phyloP scores from a whole-genome alignment of 2,797 vertebrate species.

The Macroramphosus scolopax region DNA sequence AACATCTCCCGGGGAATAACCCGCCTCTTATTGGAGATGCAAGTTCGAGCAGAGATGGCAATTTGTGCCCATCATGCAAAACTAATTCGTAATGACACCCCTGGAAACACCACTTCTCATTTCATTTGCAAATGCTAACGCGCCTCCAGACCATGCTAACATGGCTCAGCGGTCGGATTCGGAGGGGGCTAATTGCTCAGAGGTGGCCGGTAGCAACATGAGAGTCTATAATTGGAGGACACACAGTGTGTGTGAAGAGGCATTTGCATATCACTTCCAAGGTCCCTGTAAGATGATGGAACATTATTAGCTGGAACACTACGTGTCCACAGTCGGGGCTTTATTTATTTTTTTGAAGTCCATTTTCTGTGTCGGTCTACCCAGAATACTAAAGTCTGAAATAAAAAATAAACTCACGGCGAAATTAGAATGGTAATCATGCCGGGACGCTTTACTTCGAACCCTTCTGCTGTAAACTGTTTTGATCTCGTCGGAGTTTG shows the following conservation, averaged over 20 bases:
- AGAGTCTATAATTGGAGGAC: slow-evolving; percentile 71
- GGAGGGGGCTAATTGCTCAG: slow-evolving; percentile 69
- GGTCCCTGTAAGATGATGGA: slow-evolving; percentile 61
- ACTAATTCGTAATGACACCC: slow-evolving; percentile 69
- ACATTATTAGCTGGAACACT: slow-evolving; percentile 63
- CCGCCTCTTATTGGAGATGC: slow-evolving; percentile 54
- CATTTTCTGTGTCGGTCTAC: too few species aligned
- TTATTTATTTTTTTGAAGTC: slow-evolving; percentile 39
- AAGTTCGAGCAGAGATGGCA: slow-evolving; percentile 57
- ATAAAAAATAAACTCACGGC: too few species aligned
- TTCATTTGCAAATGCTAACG: slow-evolving; percentile 71
- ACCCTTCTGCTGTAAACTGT: not conserved
- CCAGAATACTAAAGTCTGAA: too few species aligned
- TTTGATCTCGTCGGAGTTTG: too few species aligned
- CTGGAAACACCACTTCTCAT: slow-evolving; percentile 58
- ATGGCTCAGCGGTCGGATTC: slow-evolving; percentile 43
- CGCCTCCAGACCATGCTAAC: slow-evolving; percentile 53
- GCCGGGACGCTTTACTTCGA: not conserved
- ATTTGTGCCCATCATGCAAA: slow-evolving; percentile 70
- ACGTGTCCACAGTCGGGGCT: slow-evolving; percentile 24
- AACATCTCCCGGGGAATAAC: slow-evolving; percentile 50
- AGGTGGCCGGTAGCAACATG: slow-evolving; percentile 68
- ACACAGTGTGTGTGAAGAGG: slow-evolving; percentile 58
- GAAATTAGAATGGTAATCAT: too few species aligned
- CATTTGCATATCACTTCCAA: slow-evolving; percentile 70